Percentiles rank a stretch among this genome's conserved stretches.
Conservation (phyloP, 2,113 vertebrate species). For the Phylloscopus whistleri region DNA sequence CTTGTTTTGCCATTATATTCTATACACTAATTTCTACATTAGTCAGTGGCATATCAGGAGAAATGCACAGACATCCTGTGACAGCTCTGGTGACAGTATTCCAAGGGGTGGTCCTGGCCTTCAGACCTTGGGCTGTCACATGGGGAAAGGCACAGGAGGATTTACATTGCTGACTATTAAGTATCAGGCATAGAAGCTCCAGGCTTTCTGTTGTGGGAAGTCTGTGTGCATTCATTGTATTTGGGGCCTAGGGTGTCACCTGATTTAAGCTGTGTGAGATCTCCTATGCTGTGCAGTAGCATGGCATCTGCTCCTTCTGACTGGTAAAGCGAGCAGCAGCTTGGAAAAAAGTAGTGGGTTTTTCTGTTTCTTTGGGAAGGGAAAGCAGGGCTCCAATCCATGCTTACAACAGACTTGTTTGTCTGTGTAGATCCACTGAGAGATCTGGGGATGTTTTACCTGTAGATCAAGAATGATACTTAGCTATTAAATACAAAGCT, state of each 20-base stretch:
- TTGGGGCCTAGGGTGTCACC: background rate
- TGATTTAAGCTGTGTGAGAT: background rate
- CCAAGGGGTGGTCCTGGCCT: background rate
- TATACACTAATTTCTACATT: background rate
- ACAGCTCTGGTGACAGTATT: background rate
- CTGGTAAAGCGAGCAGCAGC: background rate
- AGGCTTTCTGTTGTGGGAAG: background rate
- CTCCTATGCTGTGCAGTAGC: background rate
- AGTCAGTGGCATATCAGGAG: background rate
- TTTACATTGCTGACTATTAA: background rate
- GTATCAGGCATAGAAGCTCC: background rate
- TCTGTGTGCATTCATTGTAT: background rate
- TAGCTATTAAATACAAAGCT: background rate
- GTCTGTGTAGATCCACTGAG: background rate
- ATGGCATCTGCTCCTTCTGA: background rate
- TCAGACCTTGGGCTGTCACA: background rate
- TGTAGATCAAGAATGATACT: background rate
- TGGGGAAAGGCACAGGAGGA: background rate
- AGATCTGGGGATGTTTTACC: background rate
- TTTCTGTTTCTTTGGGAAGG: background rate
- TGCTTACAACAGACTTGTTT: background rate
- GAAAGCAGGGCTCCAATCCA: background rate
- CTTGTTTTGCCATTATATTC: background rate
- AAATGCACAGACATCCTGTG: background rate
- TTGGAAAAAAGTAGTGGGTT: background rate